A percentile compares a stretch with the other conserved stretches of the same genome.
These are phyloP conservation scores for Onthophagus sagittarius DNA, from an alignment of 2,888 invertebrate genomes.

Conservation along the genomic window DNA sequence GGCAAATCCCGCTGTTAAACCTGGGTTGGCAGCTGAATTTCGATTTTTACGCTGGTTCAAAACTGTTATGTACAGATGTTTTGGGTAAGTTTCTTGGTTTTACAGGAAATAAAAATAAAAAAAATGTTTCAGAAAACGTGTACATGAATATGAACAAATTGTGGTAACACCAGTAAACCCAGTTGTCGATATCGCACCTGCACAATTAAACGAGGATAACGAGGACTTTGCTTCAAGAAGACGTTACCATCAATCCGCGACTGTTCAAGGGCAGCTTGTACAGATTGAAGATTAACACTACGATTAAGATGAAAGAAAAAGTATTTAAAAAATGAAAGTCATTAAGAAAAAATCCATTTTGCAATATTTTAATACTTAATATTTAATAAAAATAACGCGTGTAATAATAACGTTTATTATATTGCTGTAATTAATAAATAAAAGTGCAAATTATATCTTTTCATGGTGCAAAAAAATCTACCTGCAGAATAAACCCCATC, in stretches of 20 bases:
- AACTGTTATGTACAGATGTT: conserved; percentile 65
- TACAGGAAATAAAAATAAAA: too few species aligned
- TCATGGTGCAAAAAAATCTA: too few species aligned
- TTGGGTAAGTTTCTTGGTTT: conserved; percentile 59
- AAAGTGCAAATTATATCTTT: too few species aligned
- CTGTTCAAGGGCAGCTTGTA: conserved; percentile 70
- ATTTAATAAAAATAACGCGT: background rate
- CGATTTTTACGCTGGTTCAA: conserved; percentile 76
- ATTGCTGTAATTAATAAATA: background rate
- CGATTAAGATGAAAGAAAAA: background rate
- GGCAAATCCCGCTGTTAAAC: conserved; percentile 92
- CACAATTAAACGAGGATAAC: conserved; percentile 91
- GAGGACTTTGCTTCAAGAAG: conserved; percentile 90
- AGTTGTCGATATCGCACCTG: conserved; percentile 73
- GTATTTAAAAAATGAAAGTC: background rate
- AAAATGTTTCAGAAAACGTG: conserved; percentile 68
- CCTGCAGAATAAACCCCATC: too few species aligned
- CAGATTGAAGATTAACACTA: conserved; percentile 47
- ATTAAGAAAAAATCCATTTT: background rate
- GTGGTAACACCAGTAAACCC: conserved; percentile 81
- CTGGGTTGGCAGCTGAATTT: conserved; percentile 82
- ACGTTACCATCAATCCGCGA: conserved; percentile 88
- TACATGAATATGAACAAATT: conserved; percentile 79
- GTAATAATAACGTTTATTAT: background rate
- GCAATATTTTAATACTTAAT: background rate